phyloP scores from a whole-genome alignment of 2,888 invertebrate species.

The Cephalotes varians region DNA sequence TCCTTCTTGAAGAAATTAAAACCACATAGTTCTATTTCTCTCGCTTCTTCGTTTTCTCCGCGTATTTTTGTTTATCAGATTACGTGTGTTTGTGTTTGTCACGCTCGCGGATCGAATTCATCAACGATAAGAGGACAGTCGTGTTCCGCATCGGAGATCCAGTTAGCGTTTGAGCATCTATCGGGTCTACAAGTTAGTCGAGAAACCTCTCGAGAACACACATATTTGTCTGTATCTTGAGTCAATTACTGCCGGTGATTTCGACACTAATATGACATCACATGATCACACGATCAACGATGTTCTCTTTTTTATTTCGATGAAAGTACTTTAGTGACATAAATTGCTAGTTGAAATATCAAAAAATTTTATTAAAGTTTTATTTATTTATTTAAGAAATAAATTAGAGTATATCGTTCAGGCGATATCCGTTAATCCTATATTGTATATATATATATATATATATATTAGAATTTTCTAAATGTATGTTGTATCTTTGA shows the following conservation, averaged over 20 bases:
- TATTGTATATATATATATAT: too few species aligned
- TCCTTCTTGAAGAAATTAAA: conserved; percentile 62
- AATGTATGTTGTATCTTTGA: neutral
- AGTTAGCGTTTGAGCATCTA: neutral
- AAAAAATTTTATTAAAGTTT: neutral
- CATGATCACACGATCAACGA: neutral
- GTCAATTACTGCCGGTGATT: neutral
- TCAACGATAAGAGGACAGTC: conserved; percentile 10
- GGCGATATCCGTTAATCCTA: neutral
- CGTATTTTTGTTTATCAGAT: neutral
- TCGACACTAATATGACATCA: neutral
- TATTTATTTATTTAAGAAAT: too few species aligned
- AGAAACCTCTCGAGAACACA: neutral
- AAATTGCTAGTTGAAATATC: neutral
- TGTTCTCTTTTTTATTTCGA: conserved; percentile 13
- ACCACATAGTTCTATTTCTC: conserved; percentile 37
- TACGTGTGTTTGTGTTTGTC: neutral
- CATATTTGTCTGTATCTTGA: neutral
- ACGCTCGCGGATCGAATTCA: conserved; percentile 1
- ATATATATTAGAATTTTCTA: neutral
- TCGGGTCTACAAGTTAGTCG: neutral
- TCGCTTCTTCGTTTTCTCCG: too few species aligned
- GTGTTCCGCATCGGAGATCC: neutral
- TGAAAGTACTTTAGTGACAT: neutral
- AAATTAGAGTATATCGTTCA: neutral